Base-by-base conservation (phyloP, 2,113 vertebrate genomes). In the Hippotragus niger region DNA sequence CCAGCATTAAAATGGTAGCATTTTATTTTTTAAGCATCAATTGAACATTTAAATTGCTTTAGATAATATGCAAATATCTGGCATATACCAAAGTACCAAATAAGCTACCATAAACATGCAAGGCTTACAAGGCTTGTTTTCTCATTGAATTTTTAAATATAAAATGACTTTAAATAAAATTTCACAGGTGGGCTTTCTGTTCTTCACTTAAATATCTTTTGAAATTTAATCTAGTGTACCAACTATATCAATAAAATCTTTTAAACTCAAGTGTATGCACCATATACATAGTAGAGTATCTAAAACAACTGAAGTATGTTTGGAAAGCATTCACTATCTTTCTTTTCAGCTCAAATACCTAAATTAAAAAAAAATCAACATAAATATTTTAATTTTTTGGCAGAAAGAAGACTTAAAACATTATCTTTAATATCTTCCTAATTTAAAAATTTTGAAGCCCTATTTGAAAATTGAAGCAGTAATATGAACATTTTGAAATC, bases 1-100 rank as follows among this genome's bases (percentile, higher is more conserved):
- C 96, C 98, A 98, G 96, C 96, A 98, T 95, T 98, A 83, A 80
- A 93, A 86, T 62, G 27, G n/a, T 86, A 94, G n/a, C 31, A 55
- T 64, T 88, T 90, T 10, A 67, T 98, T 97, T 98, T 97, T 67
- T 87, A 93, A 93, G 52, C 27, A 98, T 62, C 23, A 88, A 7
- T 53, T 88, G 60, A 67, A 83, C 36, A 92, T 88, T 98, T 95
- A 45, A 92, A 74, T 58, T 71, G 36, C 74, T 71, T 89, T 90
- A 87, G n/a, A 25, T 94, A 95, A 64, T 85, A 90, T 31, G 12
- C 4, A 52, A 53, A 92, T 90, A 95, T 81, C 25, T 55, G 53
- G 15, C 82, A 88, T 96, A 95, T 7, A 84, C 7, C 78, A 95
- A 95, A 93, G 57, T 15, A 95, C 23, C 25, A 82, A 82, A 60